Percentiles rank a stretch among this genome's conserved stretches.
These are phyloP conservation scores for Ammodytes dubius DNA, from an alignment of 2,113 vertebrate genomes.

Conservation along the genomic window DNA sequence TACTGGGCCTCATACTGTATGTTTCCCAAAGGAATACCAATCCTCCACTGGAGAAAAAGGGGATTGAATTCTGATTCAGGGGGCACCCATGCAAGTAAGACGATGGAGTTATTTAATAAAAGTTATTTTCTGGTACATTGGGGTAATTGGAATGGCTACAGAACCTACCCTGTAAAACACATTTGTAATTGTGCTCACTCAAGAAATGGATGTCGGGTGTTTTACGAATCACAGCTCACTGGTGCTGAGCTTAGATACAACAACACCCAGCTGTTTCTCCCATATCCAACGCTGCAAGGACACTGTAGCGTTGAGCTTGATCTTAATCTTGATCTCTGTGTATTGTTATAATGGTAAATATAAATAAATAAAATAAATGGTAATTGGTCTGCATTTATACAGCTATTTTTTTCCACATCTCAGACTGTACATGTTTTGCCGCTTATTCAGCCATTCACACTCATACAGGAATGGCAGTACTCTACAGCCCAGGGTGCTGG, in stretches of 20 bases:
- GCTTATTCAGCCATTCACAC: no score
- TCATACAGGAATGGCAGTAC: no score
- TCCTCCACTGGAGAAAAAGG: constrained; percentile 18
- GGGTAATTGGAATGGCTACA: constrained; percentile 62
- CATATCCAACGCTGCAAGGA: constrained; percentile 3
- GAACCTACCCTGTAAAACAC: constrained; percentile 58
- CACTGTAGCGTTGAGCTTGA: background rate
- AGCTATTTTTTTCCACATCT: no score
- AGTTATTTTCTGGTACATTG: constrained; percentile 68
- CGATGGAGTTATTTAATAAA: constrained; percentile 49
- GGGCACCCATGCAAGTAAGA: constrained; percentile 43
- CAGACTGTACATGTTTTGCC: no score
- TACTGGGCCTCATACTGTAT: background rate
- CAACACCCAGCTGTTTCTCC: constrained; percentile 11
- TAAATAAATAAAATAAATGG: no score
- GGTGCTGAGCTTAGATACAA: background rate
- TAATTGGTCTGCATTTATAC: no score
- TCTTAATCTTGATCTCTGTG: constrained; percentile 18
- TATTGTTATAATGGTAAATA: no score
- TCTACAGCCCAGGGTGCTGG: no score
- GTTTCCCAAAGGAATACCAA: constrained; percentile 36
- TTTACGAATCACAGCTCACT: constrained; percentile 43
- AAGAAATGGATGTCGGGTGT: constrained; percentile 41
- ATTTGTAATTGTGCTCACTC: constrained; percentile 58
- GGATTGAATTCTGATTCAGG: constrained; percentile 27